These are phyloP conservation scores for Leptobrachium ailaonicum DNA, from an alignment of 2,113 vertebrate genomes.

Conservation along the genomic window DNA sequence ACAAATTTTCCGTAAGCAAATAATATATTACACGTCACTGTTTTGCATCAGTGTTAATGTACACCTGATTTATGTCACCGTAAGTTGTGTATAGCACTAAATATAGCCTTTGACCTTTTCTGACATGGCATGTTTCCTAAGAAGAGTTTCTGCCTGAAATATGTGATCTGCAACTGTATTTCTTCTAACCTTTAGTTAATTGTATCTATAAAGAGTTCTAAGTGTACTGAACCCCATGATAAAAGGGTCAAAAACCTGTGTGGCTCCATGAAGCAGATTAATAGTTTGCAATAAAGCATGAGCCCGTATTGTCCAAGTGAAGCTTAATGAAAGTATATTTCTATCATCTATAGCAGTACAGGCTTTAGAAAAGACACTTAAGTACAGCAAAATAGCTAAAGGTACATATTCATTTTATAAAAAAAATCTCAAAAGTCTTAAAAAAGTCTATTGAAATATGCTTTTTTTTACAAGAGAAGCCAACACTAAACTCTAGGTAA, in stretches of 20 bases:
- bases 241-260: slow-evolving; percentile 42
- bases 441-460: no score
- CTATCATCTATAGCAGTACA: background rate
- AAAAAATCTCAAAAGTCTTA: no score
- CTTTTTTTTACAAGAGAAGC: no score
- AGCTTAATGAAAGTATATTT: slow-evolving; percentile 3
- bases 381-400: background rate
- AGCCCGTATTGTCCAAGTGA: slow-evolving; percentile 32
- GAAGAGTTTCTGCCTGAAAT: slow-evolving; percentile 38
- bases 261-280: slow-evolving; percentile 45
- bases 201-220: slow-evolving; percentile 45
- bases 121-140: slow-evolving; percentile 32
- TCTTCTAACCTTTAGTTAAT: slow-evolving; percentile 49
- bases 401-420: no score
- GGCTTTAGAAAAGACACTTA: background rate
- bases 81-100: background rate
- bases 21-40: background rate
- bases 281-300: slow-evolving; percentile 50
- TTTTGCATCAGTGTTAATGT: slow-evolving; percentile 5
- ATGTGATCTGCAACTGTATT: slow-evolving; percentile 35
- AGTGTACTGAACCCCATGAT: slow-evolving; percentile 43
- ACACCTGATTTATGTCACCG: slow-evolving; percentile 15
- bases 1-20: no score
- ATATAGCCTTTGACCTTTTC: slow-evolving; percentile 35
- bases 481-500: no score